Evolutionary conservation across 1,140 invertebrate species (phyloP).

Genomic region (Reticulitermes speratus): DNA sequence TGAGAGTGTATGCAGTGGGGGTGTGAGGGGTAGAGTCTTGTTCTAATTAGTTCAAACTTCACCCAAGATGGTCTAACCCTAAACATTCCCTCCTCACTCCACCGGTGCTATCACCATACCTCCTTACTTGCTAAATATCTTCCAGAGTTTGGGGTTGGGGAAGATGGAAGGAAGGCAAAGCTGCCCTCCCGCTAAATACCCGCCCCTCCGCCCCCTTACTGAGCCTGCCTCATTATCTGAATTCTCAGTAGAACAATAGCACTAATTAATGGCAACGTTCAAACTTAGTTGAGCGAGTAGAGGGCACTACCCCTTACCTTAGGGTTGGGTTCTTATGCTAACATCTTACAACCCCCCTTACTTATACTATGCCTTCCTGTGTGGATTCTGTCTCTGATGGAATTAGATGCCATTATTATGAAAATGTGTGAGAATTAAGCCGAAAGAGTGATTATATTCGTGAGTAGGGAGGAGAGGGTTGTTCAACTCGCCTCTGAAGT

Average conservation of each 20-base stretch:
- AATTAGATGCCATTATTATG: slow-evolving; percentile 17
- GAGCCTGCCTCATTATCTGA: slow-evolving; percentile 26
- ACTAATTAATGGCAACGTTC: slow-evolving; percentile 28
- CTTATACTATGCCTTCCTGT: background rate
- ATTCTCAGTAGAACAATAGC: slow-evolving; percentile 29
- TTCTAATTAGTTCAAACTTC: slow-evolving; percentile 19
- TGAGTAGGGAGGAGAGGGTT: background rate
- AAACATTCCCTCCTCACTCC: slow-evolving; percentile 8
- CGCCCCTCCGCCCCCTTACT: background rate
- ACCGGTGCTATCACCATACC: slow-evolving; percentile 9
- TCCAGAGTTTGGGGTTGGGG: background rate
- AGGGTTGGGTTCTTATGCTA: slow-evolving; percentile 2
- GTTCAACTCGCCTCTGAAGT: background rate
- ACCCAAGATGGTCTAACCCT: slow-evolving; percentile 13
- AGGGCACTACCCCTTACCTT: slow-evolving; percentile 7
- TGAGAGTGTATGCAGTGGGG: background rate
- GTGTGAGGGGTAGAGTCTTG: background rate
- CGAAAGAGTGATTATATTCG: slow-evolving; percentile 15
- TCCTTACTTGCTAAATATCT: slow-evolving; percentile 19
- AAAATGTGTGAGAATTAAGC: slow-evolving; percentile 9
- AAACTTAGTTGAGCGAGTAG: slow-evolving; percentile 22
- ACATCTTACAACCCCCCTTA: background rate
- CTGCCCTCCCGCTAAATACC: background rate
- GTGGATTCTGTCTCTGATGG: slow-evolving; percentile 9
- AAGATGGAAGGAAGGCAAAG: background rate